A percentile compares a stretch with the other conserved stretches of the same genome.
phyloP scores from a whole-genome alignment of 2,888 invertebrate genomes.

The Anticlea derivata region DNA sequence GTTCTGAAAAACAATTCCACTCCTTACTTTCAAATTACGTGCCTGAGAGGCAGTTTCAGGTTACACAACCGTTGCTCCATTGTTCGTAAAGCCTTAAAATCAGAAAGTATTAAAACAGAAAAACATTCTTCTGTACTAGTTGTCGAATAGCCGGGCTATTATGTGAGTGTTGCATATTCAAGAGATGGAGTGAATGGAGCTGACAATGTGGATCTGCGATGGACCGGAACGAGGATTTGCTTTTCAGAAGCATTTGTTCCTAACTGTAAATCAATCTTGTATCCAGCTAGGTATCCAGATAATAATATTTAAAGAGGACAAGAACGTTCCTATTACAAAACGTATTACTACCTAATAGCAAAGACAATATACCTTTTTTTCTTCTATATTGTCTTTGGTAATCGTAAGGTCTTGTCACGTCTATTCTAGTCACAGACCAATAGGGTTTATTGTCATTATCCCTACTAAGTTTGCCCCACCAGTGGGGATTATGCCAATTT shows the following conservation, averaged over 20 bases:
- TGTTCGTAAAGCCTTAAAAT: constrained; percentile 46
- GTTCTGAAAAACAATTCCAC: constrained; percentile 25
- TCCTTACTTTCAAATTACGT: constrained; percentile 44
- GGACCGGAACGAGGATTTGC: constrained; percentile 42
- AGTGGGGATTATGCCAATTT: too few species aligned
- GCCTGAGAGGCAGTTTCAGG: constrained; percentile 42
- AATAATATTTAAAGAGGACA: too few species aligned
- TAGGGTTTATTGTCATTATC: too few species aligned
- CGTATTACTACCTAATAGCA: too few species aligned
- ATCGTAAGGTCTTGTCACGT: too few species aligned
- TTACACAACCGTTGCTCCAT: constrained; percentile 48
- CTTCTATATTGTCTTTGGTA: too few species aligned
- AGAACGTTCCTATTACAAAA: too few species aligned
- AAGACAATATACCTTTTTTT: too few species aligned
- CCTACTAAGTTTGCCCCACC: too few species aligned
- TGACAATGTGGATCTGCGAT: constrained; percentile 29
- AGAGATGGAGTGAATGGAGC: constrained; percentile 29
- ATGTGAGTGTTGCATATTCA: constrained; percentile 65
- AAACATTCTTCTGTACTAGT: constrained; percentile 30
- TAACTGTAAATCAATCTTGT: constrained; percentile 19
- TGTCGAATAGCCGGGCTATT: constrained; percentile 33
- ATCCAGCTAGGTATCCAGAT: not conserved
- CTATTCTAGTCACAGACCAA: too few species aligned
- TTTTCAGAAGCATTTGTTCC: constrained; percentile 35
- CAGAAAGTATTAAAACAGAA: constrained; percentile 58